Evolutionary conservation across 2,797 vertebrate genomes (phyloP), one percentile per base, ranked within the genome.

Genomic region (Myoxocephalus aenaeus): DNA sequence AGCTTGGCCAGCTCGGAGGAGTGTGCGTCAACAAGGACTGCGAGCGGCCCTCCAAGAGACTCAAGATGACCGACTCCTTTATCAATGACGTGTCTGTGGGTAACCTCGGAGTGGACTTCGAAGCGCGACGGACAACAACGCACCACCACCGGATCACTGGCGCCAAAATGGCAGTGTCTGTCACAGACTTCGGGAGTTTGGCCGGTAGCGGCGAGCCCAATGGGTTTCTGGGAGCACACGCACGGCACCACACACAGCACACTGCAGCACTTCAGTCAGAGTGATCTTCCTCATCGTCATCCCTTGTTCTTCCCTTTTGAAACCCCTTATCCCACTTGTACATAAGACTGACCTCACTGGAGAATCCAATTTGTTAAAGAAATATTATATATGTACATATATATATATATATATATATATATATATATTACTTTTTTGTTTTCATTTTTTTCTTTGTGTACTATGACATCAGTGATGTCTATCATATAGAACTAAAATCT

Each of bases 391-490:
- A 65, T 93, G 0, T 80, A 70, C 76, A 76, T 86, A 82, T 86
- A 73, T 93, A 93, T 91, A 70, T 77, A 76, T 86, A 82, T 91
- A 91, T 81, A 34, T 65, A 65, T 93, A 0, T 80, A 70, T 77
- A 76, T 86, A 82, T 86, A 73, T 93, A 93, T 91, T 92, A 91
- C 86, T 87, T 88, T 42, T 90, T 90, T 88, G 81, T 87, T 93
- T 94, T 90, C 82, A 83, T 92, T 91, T 80, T 54, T 92, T 93
- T 51, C 25, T 92, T 93, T 96, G 95, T 95, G 94, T 96, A 95
- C 94, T 99, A 99, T 98, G 98, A 99, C 98, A 98, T 99, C 98
- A 99, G 97, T 99, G 98, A 99, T 99, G 98, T 99, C 98, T 96
- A 79, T 96, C 97, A 96, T 98, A 97, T 96, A 98, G 97, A 98